Evolutionary conservation across 2,888 invertebrate species (phyloP).

Genomic region (Tyria jacobaeae): DNA sequence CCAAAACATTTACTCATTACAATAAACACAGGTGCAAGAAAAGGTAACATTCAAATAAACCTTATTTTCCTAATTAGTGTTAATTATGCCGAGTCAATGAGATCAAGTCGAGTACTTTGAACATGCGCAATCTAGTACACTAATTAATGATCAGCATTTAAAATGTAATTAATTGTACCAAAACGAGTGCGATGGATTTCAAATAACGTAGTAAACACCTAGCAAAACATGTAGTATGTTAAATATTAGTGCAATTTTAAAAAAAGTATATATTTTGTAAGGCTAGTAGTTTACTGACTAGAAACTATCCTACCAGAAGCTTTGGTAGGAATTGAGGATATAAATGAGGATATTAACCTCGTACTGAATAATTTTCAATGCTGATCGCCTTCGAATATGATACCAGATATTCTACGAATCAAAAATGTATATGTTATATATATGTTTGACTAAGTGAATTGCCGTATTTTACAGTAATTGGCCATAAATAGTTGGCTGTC

Average conservation of each 20-base stretch:
- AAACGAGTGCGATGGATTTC: conserved; percentile 40
- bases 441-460: too few species aligned
- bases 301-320: too few species aligned
- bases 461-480: too few species aligned
- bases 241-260: background rate
- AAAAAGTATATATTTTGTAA: background rate
- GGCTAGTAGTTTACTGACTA: too few species aligned
- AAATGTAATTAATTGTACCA: conserved; percentile 45
- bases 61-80: conserved; percentile 47
- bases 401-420: too few species aligned
- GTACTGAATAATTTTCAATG: background rate
- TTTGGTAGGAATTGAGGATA: too few species aligned
- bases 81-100: conserved; percentile 48
- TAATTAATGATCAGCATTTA: conserved; percentile 45
- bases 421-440: too few species aligned
- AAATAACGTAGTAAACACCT: conserved; percentile 23
- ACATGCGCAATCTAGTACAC: conserved; percentile 37
- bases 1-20: background rate
- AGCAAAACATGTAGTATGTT: conserved; percentile 8
- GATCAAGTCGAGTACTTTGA: conserved; percentile 36
- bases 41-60: conserved; percentile 32
- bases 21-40: background rate
- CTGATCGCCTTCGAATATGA: too few species aligned
- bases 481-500: too few species aligned
- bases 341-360: too few species aligned